Evolutionary conservation across 2,113 vertebrate genomes (phyloP).

Genomic region (Hymenochirus boettgeri): DNA sequence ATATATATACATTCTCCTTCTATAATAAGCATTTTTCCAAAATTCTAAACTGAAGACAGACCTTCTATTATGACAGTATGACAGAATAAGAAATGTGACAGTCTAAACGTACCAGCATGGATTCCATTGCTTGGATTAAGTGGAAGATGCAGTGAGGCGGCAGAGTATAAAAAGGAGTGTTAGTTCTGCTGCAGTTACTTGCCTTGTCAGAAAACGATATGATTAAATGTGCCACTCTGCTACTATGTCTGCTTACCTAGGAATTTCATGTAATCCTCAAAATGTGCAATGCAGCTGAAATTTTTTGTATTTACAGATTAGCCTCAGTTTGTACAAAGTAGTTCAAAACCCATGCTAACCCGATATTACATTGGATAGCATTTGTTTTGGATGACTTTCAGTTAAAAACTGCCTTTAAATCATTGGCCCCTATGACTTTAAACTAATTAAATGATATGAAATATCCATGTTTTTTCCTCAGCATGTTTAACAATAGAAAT

Average conservation of each 20-base stretch:
- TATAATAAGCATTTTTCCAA: constrained; percentile 18
- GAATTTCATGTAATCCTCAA: constrained; percentile 36
- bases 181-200: constrained; percentile 36
- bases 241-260: constrained; percentile 33
- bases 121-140: constrained; percentile 24
- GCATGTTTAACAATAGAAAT: no score
- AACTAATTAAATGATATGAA: no score
- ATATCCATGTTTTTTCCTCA: no score
- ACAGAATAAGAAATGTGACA: constrained; percentile 27
- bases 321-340: not conserved
- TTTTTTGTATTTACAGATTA: constrained; percentile 18
- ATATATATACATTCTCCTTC: no score
- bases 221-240: constrained; percentile 40
- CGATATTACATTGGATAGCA: no score
- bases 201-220: constrained; percentile 31
- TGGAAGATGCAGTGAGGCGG: constrained; percentile 17
- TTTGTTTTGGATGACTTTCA: no score
- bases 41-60: constrained; percentile 20
- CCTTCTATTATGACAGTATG: constrained; percentile 25
- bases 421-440: no score
- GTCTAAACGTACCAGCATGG: constrained; percentile 21
- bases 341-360: no score
- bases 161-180: constrained; percentile 34
- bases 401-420: no score
- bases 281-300: constrained; percentile 34